phyloP scores from a whole-genome alignment of 2,113 vertebrate genomes.

The Morone chrysops region DNA sequence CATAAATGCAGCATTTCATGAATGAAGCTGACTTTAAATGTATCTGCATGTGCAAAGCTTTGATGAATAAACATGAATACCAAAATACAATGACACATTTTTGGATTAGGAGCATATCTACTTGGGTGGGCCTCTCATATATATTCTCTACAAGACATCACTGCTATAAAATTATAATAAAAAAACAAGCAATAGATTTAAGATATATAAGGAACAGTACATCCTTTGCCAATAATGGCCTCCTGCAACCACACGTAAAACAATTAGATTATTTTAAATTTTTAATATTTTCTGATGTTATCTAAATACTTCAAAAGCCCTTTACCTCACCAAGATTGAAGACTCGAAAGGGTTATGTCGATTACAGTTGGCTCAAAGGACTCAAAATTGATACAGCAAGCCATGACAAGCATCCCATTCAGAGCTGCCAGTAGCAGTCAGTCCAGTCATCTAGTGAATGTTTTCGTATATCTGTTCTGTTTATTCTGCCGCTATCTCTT shows the following conservation, averaged over 20 bases:
- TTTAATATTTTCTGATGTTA: conserved; percentile 1
- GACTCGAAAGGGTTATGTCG: conserved; percentile 28
- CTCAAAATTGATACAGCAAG: conserved; percentile 61
- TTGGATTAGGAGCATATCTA: not conserved
- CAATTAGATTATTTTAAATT: not conserved
- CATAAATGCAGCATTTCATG: not conserved
- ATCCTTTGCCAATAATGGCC: not conserved
- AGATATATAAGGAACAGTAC: not conserved
- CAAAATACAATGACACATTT: not conserved
- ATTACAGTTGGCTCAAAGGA: conserved; percentile 50
- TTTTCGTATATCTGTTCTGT: conserved; percentile 73
- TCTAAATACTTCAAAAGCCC: conserved; percentile 13
- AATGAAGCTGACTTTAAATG: not conserved
- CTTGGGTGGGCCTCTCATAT: not conserved
- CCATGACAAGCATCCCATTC: conserved; percentile 59
- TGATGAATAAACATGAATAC: not conserved
- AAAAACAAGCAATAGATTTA: not conserved
- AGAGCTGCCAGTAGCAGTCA: conserved; percentile 66
- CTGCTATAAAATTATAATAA: not conserved
- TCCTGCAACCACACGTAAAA: conserved; percentile 8
- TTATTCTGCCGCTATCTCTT: conserved; percentile 62
- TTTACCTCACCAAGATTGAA: conserved; percentile 13
- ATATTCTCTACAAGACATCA: not conserved
- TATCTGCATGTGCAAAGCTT: not conserved
- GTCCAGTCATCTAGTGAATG: conserved; percentile 60